phyloP scores from a whole-genome alignment of 2,888 invertebrate species.

The Emesis castigata region DNA sequence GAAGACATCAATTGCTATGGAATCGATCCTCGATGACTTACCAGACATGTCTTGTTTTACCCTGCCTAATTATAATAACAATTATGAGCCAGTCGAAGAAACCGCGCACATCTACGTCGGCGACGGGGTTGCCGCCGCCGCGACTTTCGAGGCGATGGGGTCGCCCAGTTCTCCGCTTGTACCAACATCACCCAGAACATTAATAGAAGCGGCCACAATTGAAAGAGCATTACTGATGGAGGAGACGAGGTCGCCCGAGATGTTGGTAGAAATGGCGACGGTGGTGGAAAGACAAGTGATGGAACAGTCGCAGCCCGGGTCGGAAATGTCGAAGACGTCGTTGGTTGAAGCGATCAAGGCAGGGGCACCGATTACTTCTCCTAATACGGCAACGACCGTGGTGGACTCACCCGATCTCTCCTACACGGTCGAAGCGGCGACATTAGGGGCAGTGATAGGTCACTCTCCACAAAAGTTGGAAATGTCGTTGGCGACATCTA shows the following conservation, averaged over 20 bases:
- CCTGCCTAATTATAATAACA: not conserved
- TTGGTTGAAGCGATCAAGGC: not conserved
- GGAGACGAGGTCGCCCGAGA: not conserved
- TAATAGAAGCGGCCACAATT: not conserved
- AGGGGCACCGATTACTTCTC: not conserved
- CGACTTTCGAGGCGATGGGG: not conserved
- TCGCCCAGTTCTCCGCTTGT: not conserved
- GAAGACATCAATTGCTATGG: too few species aligned
- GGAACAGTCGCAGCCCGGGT: not conserved
- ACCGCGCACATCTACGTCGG: not conserved
- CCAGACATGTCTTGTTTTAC: not conserved
- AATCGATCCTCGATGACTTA: not conserved
- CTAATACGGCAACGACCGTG: too few species aligned
- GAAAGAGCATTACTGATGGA: not conserved
- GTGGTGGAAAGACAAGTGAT: not conserved
- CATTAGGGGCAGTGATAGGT: too few species aligned
- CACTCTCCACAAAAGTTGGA: too few species aligned
- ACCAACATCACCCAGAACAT: not conserved
- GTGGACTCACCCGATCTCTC: too few species aligned
- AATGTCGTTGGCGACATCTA: too few species aligned
- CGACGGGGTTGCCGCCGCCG: not conserved
- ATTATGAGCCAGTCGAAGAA: not conserved
- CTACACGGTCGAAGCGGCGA: too few species aligned
- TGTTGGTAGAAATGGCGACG: not conserved
- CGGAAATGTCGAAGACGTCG: not conserved